Base-by-base conservation (phyloP, 2,888 invertebrate species). In the Nowickia ferox region DNA sequence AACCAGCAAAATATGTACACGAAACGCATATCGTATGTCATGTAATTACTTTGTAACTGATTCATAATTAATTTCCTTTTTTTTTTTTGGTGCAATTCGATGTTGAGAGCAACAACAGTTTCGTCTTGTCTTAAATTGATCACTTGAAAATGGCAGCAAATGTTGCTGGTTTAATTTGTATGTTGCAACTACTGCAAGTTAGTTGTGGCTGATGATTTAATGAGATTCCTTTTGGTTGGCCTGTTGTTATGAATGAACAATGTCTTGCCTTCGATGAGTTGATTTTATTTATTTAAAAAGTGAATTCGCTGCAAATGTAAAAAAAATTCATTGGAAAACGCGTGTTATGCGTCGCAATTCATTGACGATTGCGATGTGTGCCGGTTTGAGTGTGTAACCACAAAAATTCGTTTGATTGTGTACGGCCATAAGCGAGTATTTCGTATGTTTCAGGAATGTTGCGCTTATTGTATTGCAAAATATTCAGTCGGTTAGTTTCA, bases 1-100 rank as follows among this genome's bases (percentile, higher is more conserved):
- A 72, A 57, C 48, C 22, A 59, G 40, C 46, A 65, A 71, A 59
- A 81, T 30, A 57, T 30, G 30, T 30, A 30, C 19, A 75, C 59
- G 44, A 65, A 78, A 87, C 81, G 84, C 87, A 86, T 87, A 87
- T 87, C 83, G 84, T 86, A 87, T 88, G 87, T 88, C 88, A 88
- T 87, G 87, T 87, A 87, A 88, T 88, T 88, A 87, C 86, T 82
- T 71, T 78, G 84, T 82, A 83, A 87, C 82, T 86, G 88, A 87
- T 87, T 88, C 88, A 88, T 88, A 88, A 88, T 88, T 88, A 88
- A 87, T 88, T 71, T 69, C 74, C 53, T 77, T 65, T 63, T 48
- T 63, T 2, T n/a, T n/a, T n/a, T n/a, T n/a, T n/a, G n/a, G n/a
- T n/a, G n/a, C n/a, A n/a, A n/a, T n/a, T n/a, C n/a, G n/a, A n/a